Evolutionary conservation across 2,888 invertebrate genomes (phyloP).

Genomic region (Melinaea marsaeus): DNA sequence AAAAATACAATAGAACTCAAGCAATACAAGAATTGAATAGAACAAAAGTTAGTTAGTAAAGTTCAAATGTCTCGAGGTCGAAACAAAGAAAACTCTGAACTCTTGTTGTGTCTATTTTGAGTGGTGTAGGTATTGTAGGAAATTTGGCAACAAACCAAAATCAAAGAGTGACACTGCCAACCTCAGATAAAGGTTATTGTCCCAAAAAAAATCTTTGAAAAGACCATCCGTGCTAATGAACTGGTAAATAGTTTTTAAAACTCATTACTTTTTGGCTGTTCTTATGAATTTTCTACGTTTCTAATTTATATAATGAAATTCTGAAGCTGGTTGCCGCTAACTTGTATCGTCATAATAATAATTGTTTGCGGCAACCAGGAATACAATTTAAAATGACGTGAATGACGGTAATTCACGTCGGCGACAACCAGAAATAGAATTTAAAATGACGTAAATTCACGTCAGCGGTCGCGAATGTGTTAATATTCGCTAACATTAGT

Average conservation of each 20-base stretch:
- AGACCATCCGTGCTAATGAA: slow-evolving; percentile 46
- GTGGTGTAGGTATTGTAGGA: slow-evolving; percentile 63
- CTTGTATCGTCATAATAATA: no score
- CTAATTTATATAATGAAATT: no score
- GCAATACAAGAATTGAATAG: background rate
- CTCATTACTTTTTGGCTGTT: background rate
- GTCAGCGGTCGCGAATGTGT: no score
- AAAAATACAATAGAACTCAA: no score
- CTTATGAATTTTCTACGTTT: background rate
- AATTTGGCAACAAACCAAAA: slow-evolving; percentile 67
- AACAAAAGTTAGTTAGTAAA: slow-evolving; percentile 3
- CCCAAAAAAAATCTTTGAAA: slow-evolving; percentile 60
- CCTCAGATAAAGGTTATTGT: slow-evolving; percentile 69
- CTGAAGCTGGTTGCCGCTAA: no score
- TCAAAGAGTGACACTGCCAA: slow-evolving; percentile 68
- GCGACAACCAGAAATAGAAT: no score
- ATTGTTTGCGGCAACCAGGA: no score
- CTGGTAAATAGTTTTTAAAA: slow-evolving; percentile 26
- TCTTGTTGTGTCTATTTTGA: slow-evolving; percentile 64
- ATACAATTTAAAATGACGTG: no score
- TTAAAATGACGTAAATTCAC: no score
- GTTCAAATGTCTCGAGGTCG: slow-evolving; percentile 20
- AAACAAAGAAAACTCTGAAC: slow-evolving; percentile 50
- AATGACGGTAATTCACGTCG: no score
- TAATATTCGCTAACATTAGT: no score